A percentile compares a stretch with the other conserved stretches of the same genome.
These are phyloP conservation scores for Barypeithes pellucidus DNA, from an alignment of 2,888 invertebrate species.

Conservation along the genomic window DNA sequence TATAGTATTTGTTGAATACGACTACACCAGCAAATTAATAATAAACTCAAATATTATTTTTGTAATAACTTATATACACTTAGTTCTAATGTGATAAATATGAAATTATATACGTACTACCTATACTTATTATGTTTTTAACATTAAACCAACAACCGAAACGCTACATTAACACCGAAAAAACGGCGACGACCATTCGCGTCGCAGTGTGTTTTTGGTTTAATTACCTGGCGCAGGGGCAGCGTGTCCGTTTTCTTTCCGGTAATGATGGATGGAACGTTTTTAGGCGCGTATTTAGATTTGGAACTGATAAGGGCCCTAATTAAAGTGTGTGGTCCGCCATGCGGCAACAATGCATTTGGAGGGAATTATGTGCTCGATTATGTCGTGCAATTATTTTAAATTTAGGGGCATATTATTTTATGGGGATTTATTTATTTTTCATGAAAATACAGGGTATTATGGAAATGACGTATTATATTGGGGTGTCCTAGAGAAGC, in stretches of 20 bases:
- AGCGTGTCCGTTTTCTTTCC: constrained; percentile 62
- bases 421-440: background rate
- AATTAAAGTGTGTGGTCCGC: constrained; percentile 60
- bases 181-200: constrained; percentile 24
- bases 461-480: no score
- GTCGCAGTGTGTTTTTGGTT: constrained; percentile 21
- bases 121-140: background rate
- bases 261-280: constrained; percentile 63
- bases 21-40: no score
- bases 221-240: constrained; percentile 41
- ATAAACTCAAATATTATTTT: no score
- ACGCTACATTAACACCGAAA: constrained; percentile 5
- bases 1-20: no score
- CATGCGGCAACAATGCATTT: constrained; percentile 4
- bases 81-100: background rate
- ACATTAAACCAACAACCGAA: constrained; percentile 13
- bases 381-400: background rate
- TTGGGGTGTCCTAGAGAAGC: no score
- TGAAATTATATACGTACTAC: background rate
- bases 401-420: no score
- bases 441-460: no score
- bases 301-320: constrained; percentile 59
- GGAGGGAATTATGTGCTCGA: background rate
- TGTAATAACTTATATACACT: no score
- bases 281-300: constrained; percentile 60